Conservation (phyloP, 1,140 invertebrate genomes). For the Atta cephalotes region DNA sequence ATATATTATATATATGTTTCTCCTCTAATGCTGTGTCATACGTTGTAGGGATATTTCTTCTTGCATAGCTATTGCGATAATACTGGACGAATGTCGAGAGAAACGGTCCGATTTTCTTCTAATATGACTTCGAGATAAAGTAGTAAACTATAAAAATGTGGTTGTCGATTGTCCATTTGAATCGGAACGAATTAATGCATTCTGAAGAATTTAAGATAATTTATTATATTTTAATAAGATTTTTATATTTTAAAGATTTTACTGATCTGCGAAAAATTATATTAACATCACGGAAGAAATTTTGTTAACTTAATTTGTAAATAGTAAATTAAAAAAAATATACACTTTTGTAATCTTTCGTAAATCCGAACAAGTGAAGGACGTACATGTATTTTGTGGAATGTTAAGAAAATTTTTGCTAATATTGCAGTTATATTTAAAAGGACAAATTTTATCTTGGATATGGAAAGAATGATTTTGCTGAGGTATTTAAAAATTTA, state of each 20-base stretch:
- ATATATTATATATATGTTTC: neutral
- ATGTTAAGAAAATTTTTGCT: neutral
- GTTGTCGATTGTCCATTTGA: neutral
- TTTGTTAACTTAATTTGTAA: slow-evolving; percentile 11
- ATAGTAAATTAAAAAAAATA: neutral
- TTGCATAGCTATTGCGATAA: slow-evolving; percentile 68
- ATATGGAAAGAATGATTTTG: no score
- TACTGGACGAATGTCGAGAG: slow-evolving; percentile 25
- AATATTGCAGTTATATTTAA: neutral
- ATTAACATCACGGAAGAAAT: neutral
- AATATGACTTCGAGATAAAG: neutral
- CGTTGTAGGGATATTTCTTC: slow-evolving; percentile 68
- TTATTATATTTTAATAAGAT: neutral
- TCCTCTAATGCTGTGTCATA: slow-evolving; percentile 69
- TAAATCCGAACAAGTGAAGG: neutral
- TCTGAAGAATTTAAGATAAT: neutral
- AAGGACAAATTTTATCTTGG: neutral
- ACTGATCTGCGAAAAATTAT: neutral
- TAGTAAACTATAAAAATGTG: neutral
- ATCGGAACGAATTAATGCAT: neutral
- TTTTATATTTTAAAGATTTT: slow-evolving; percentile 4
- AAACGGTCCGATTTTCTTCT: slow-evolving; percentile 39
- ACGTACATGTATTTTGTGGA: slow-evolving; percentile 12
- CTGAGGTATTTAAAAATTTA: no score
- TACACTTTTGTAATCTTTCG: neutral